Evolutionary conservation across 2,113 vertebrate species (phyloP), one percentile per base, ranked within the genome.

Genomic region (Pseudolaguvia tuberculata): DNA sequence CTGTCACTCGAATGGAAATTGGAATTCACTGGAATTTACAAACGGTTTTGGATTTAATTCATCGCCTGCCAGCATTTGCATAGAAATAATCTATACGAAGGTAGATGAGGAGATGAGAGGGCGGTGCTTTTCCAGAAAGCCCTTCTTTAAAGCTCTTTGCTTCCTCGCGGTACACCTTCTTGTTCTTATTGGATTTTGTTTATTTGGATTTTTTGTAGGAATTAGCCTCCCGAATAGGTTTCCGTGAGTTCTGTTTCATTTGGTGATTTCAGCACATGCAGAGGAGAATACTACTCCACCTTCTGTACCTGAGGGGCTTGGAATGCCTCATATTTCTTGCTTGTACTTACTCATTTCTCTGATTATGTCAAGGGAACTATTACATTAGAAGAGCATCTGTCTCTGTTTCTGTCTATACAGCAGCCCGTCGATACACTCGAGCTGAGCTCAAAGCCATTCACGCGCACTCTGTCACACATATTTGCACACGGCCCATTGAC

Each of bases 41-140:
- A 94, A 92, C 90, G 91, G 88, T 89, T 93, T 91, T 88, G 88
- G 84, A 86, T 89, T 91, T 89, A 86, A 90, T 68, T 84, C 85
- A 88, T 70, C 81, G 85, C 82, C 86, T 80, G 87, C 83, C 77
- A 82, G 17, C 87, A 92, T 93, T 93, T 94, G 88, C 88, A 92
- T 93, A 91, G 91, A 93, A 92, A 92, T 94, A 87, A 92, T 93
- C 87, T 93, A 85, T 89, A 83, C 87, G 86, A 87, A 92, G 85
- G 86, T 91, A 87, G 89, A 86, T 89, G 91, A 86, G 85, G 81
- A 89, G 81, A 87, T 86, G 90, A 82, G 84, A 84, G 85, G 80
- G 42, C 29, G 39, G n/a, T 50, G 58, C 63, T 51, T 65, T 55
- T 12, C 47, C 31, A 45, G 18, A 15, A 45, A 51, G 65, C 55